phyloP scores from a whole-genome alignment of 2,113 vertebrate species.

The Coreoperca whiteheadi region DNA sequence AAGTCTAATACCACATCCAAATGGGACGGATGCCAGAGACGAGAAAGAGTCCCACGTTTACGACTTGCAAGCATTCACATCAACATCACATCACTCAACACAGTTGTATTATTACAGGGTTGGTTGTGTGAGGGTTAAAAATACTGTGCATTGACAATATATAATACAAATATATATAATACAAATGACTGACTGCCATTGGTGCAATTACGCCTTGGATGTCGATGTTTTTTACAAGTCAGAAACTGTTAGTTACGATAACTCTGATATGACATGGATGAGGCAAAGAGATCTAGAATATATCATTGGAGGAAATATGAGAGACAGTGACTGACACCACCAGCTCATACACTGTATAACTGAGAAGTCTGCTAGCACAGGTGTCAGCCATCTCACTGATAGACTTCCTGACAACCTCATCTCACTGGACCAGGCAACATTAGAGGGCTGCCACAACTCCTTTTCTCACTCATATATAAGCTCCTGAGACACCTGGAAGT shows the following conservation, averaged over 20 bases:
- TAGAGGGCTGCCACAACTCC: constrained; percentile 18
- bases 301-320: not conserved
- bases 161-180: not conserved
- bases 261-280: not conserved
- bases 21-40: not conserved
- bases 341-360: not conserved
- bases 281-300: not conserved
- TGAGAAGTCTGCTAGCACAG: constrained; percentile 6
- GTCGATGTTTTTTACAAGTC: not conserved
- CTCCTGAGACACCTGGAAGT: constrained; percentile 21
- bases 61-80: not conserved
- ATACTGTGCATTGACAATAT: not conserved
- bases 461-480: constrained; percentile 19
- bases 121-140: not conserved
- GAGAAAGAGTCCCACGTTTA: not conserved
- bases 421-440: not conserved
- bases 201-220: not conserved
- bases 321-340: constrained; percentile 1
- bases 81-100: not conserved
- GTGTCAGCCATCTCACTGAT: constrained; percentile 34
- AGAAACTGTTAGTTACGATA: not conserved
- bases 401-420: constrained; percentile 32
- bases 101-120: not conserved
- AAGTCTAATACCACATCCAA: not conserved
- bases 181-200: not conserved